Evolutionary conservation across 2,888 invertebrate genomes (phyloP).

Genomic region (Synergus japonicus): DNA sequence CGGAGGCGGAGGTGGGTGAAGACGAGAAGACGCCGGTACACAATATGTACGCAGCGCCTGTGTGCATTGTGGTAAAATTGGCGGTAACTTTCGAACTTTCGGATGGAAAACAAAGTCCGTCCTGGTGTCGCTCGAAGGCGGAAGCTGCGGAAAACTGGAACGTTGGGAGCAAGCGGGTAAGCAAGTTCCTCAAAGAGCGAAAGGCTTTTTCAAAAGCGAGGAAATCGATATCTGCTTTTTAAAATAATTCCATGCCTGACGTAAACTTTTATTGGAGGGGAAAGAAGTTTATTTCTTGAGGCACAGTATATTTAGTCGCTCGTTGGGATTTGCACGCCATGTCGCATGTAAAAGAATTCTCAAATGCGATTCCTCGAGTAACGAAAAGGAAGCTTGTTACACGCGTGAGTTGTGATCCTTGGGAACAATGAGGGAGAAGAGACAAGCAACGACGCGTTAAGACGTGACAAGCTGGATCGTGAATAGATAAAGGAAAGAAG

Average conservation of each 20-base stretch:
- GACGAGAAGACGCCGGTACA: constrained; percentile 53
- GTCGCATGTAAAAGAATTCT: constrained; percentile 51
- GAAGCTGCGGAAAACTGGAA: not conserved
- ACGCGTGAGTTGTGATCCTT: constrained; percentile 64
- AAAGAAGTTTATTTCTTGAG: not conserved
- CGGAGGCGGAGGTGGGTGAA: constrained; percentile 28
- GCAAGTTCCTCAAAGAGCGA: not conserved
- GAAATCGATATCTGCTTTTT: not conserved
- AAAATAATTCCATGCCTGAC: not conserved
- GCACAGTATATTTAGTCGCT: not conserved
- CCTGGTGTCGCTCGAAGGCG: not conserved
- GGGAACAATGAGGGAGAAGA: constrained; percentile 58
- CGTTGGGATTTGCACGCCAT: not conserved
- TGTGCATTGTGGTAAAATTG: constrained; percentile 52
- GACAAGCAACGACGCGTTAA: constrained; percentile 63
- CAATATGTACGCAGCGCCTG: constrained; percentile 60
- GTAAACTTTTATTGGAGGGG: not conserved
- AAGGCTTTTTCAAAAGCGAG: not conserved
- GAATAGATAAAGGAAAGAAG: not conserved
- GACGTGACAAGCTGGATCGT: constrained; percentile 30
- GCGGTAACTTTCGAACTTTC: constrained; percentile 54
- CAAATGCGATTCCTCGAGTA: constrained; percentile 53
- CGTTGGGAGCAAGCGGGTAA: not conserved
- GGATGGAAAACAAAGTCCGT: constrained; percentile 50
- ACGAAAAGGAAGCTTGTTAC: constrained; percentile 63